Conservation (phyloP, 2,113 vertebrate species). For the Alethe diademata region DNA sequence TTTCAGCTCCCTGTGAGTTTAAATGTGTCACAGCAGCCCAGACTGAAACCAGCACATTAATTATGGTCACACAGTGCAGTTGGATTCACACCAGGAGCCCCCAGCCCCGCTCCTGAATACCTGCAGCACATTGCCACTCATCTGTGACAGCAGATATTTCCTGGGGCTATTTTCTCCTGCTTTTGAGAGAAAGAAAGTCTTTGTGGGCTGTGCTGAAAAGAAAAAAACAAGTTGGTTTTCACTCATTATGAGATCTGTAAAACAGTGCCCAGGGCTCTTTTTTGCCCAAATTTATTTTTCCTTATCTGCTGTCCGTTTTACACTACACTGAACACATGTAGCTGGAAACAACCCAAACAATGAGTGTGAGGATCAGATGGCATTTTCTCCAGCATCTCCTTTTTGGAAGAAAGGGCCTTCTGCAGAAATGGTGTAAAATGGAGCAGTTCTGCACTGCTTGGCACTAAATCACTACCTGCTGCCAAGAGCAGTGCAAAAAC, state of each 20-base stretch:
- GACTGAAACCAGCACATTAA: not conserved
- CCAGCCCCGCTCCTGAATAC: not conserved
- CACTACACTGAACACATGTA: not conserved
- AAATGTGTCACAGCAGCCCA: not conserved
- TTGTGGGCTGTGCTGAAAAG: not conserved
- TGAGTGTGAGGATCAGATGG: not conserved
- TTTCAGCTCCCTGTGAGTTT: not conserved
- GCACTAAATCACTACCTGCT: not conserved
- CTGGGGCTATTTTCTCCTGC: not conserved
- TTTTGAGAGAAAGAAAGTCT: not conserved
- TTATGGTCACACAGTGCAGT: not conserved
- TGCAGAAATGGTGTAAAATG: not conserved
- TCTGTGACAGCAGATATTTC: not conserved
- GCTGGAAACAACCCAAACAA: not conserved
- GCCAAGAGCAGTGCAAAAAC: not conserved
- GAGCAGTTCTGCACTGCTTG: not conserved
- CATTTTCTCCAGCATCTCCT: not conserved
- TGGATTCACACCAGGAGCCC: not conserved
- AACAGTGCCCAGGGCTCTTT: not conserved
- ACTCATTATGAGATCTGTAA: not conserved
- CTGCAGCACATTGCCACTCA: not conserved
- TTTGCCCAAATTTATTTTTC: not conserved
- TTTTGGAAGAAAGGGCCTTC: not conserved
- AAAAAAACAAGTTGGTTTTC: not conserved
- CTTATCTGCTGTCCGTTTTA: not conserved